phyloP scores from a whole-genome alignment of 2,888 invertebrate genomes.

The Tupiocoris notatus region DNA sequence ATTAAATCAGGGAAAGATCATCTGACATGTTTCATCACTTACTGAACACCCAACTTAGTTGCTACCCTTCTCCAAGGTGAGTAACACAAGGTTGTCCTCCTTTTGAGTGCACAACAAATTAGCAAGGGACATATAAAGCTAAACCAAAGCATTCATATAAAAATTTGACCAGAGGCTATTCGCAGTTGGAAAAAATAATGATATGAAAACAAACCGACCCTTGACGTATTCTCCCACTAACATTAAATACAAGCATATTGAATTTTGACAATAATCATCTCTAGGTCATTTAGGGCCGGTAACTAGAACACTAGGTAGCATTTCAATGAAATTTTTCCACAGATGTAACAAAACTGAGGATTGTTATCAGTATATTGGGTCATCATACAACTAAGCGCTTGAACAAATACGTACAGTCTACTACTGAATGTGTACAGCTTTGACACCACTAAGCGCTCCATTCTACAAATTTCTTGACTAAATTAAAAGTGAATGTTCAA shows the following conservation, averaged over 20 bases:
- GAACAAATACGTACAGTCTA: too few species aligned
- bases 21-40: constrained; percentile 60
- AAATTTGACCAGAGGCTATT: constrained; percentile 43
- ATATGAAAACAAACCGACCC: neutral
- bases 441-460: too few species aligned
- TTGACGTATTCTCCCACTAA: neutral
- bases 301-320: too few species aligned
- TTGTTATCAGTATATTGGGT: too few species aligned
- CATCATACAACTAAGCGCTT: too few species aligned
- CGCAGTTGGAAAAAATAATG: neutral
- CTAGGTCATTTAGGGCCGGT: too few species aligned
- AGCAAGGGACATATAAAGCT: constrained; percentile 51
- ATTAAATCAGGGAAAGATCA: neutral
- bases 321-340: too few species aligned
- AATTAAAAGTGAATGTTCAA: too few species aligned
- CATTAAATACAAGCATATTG: neutral
- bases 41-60: constrained; percentile 92
- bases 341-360: too few species aligned
- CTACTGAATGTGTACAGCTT: too few species aligned
- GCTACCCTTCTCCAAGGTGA: constrained; percentile 92
- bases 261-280: neutral
- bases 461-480: too few species aligned
- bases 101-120: constrained; percentile 55
- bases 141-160: constrained; percentile 28
- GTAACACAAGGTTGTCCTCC: constrained; percentile 66